phyloP scores from a whole-genome alignment of 1,140 invertebrate species.

The Macrosteles quadrilineatus region DNA sequence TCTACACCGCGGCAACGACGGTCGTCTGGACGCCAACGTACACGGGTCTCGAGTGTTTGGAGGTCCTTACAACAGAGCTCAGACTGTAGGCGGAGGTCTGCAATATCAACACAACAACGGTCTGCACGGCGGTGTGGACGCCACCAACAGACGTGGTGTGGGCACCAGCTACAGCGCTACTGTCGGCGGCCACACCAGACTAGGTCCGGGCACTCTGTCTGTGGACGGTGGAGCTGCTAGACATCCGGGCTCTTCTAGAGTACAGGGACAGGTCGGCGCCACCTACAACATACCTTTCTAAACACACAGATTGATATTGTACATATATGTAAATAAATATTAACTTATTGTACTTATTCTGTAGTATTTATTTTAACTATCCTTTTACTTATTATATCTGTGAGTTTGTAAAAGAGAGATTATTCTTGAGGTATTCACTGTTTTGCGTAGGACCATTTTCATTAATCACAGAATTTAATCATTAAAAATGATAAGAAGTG shows the following conservation, averaged over 20 bases:
- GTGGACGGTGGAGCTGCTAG: neutral
- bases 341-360: too few species aligned
- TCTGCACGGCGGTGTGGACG: neutral
- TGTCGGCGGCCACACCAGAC: neutral
- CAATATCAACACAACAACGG: conserved; percentile 4
- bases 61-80: neutral
- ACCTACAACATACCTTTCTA: neutral
- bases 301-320: neutral
- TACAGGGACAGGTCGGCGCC: neutral
- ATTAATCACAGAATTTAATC: too few species aligned
- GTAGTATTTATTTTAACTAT: too few species aligned
- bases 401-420: too few species aligned
- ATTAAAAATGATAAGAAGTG: too few species aligned
- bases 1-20: neutral
- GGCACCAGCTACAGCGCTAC: neutral
- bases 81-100: conserved; percentile 2
- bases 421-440: too few species aligned
- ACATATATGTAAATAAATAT: too few species aligned
- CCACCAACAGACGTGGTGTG: neutral
- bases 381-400: too few species aligned
- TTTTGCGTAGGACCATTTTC: too few species aligned
- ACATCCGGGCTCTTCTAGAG: neutral
- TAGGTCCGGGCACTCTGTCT: neutral
- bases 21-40: neutral
- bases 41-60: conserved; percentile 1